Evolutionary conservation across 2,113 vertebrate species (phyloP).

Genomic region (Chauna torquata): DNA sequence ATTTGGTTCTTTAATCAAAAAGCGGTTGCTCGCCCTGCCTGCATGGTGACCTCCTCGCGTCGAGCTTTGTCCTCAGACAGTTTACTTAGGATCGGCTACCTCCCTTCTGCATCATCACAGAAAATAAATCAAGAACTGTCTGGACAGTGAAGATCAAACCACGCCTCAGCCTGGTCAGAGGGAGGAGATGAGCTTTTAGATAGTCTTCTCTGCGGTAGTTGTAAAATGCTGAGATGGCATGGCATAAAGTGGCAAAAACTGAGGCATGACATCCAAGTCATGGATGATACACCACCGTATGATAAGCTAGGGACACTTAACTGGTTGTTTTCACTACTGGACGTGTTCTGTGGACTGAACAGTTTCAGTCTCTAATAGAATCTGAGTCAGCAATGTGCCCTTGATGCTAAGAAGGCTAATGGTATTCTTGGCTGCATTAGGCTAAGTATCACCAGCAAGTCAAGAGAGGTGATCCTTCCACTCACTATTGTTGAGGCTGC

Average conservation of each 20-base stretch:
- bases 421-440: too few relatives aligned
- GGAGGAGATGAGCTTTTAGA: not conserved
- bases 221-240: rapidly evolving
- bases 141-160: too few relatives aligned
- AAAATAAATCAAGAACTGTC: not conserved
- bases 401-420: too few relatives aligned
- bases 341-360: not conserved
- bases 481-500: too few relatives aligned
- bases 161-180: rapidly evolving
- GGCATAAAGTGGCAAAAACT: not conserved
- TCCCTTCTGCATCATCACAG: rapidly evolving
- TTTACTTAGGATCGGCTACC: too few relatives aligned
- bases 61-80: not conserved
- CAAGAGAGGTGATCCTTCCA: too few relatives aligned
- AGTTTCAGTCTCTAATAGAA: not conserved
- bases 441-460: too few relatives aligned
- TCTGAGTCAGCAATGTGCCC: too few relatives aligned
- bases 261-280: rapidly evolving
- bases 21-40: not conserved
- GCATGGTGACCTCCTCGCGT: rapidly evolving
- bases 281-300: not conserved
- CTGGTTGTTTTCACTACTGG: not conserved
- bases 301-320: not conserved
- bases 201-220: too few relatives aligned
- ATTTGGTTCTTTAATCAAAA: not conserved